Evolutionary conservation across 1,140 invertebrate species (phyloP).

Genomic region (Drosophila nigromelanica): DNA sequence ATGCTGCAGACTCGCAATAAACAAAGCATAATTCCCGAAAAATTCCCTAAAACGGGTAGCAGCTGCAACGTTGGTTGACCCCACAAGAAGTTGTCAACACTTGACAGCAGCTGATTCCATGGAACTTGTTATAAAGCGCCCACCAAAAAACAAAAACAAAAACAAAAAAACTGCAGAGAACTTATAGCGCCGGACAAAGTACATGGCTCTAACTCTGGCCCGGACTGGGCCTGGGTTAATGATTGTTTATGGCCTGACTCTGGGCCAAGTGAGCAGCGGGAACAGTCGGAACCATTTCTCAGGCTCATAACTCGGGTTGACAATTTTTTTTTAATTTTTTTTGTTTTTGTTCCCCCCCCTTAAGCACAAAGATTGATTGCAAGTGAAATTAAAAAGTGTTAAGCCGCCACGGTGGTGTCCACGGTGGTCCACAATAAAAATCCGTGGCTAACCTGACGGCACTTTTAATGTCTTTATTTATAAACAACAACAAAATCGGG

Average conservation of each 20-base stretch:
- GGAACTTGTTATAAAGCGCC: constrained; percentile 60
- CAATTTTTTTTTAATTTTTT: constrained; percentile 31
- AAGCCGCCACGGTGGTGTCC: constrained; percentile 56
- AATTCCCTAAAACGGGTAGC: constrained; percentile 30
- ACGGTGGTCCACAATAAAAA: constrained; percentile 78
- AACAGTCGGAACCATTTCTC: constrained; percentile 53
- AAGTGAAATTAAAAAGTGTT: constrained; percentile 81
- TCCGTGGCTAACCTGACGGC: constrained; percentile 66
- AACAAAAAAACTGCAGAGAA: constrained; percentile 17
- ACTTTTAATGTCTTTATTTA: constrained; percentile 82
- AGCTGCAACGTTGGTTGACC: constrained; percentile 49
- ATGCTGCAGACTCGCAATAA: constrained; percentile 50
- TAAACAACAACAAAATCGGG: constrained; percentile 74
- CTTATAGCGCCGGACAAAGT: constrained; percentile 32
- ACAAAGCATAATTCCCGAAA: constrained; percentile 70
- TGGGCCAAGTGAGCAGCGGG: constrained; percentile 5
- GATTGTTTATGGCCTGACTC: constrained; percentile 69
- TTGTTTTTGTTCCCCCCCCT: not conserved
- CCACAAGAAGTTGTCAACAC: constrained; percentile 76
- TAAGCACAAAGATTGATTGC: constrained; percentile 70
- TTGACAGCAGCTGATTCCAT: constrained; percentile 65
- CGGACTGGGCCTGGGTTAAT: constrained; percentile 47
- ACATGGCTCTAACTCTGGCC: constrained; percentile 28
- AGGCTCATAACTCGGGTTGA: constrained; percentile 66
- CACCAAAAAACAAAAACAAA: constrained; percentile 13